Conservation (phyloP, 2,113 vertebrate genomes). For the Scophthalmus maximus region DNA sequence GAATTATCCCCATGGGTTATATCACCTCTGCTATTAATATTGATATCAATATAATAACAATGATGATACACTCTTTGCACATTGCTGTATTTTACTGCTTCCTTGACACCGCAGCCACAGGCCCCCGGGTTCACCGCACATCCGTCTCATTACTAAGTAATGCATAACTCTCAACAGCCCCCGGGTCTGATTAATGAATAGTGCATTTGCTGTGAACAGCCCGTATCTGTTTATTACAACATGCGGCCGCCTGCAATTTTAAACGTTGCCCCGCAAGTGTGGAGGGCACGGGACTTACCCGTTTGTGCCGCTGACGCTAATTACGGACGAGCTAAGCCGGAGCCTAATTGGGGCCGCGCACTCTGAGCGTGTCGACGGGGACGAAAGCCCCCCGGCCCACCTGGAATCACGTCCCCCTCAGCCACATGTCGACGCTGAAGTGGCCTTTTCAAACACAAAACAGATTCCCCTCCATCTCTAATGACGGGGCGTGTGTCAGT, state of each 20-base stretch:
- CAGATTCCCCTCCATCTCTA: slow-evolving; percentile 20
- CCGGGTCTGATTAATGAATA: slow-evolving; percentile 41
- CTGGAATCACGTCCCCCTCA: slow-evolving; percentile 19
- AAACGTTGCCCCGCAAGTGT: slow-evolving; percentile 20
- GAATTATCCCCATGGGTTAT: neutral
- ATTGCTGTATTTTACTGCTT: neutral
- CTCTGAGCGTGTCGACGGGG: slow-evolving; percentile 22
- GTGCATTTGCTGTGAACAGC: slow-evolving; percentile 39
- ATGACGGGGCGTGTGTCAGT: slow-evolving; percentile 11
- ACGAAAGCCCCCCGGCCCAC: slow-evolving; percentile 11
- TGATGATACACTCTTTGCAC: neutral
- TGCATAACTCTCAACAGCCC: slow-evolving; percentile 12
- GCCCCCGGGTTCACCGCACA: neutral
- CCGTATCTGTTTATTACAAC: slow-evolving; percentile 45
- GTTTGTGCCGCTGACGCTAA: slow-evolving; percentile 45
- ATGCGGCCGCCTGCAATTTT: slow-evolving; percentile 49
- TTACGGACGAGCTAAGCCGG: slow-evolving; percentile 33
- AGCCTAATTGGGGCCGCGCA: slow-evolving; percentile 51
- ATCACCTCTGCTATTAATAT: neutral
- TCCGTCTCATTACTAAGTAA: slow-evolving; percentile 26
- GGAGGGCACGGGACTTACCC: slow-evolving; percentile 5
- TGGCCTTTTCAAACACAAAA: slow-evolving; percentile 2
- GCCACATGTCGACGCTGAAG: slow-evolving; percentile 25
- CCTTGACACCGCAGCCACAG: neutral
- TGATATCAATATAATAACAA: slow-evolving; percentile 5